A percentile compares a stretch with the other conserved stretches of the same genome.
Evolutionary conservation across 1,140 invertebrate species (phyloP).

Genomic region (Samia ricini): DNA sequence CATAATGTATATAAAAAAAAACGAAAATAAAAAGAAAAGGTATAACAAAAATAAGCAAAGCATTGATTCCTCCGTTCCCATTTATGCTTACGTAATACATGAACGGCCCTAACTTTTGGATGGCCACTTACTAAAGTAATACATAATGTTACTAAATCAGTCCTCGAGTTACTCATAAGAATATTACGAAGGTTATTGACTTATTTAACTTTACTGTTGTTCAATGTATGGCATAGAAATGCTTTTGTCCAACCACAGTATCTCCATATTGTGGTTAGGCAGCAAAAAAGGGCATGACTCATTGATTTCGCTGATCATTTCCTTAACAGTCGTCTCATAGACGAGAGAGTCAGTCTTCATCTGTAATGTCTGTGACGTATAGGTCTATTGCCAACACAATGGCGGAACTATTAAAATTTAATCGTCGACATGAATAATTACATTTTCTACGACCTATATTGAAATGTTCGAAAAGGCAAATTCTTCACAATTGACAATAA

Average conservation of each 20-base stretch:
- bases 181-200: background rate
- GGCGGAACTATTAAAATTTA: conserved; percentile 10
- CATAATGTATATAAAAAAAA: too few relatives aligned
- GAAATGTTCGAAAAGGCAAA: background rate
- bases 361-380: conserved; percentile 2
- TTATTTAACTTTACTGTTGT: background rate
- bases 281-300: conserved; percentile 13
- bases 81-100: too few relatives aligned
- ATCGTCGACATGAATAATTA: background rate
- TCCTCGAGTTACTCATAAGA: background rate
- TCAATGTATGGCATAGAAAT: background rate
- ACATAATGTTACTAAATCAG: background rate
- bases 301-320: conserved; percentile 14
- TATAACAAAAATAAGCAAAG: too few relatives aligned
- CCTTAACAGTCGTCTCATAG: conserved; percentile 1
- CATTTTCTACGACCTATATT: background rate
- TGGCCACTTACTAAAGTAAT: background rate
- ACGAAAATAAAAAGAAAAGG: too few relatives aligned
- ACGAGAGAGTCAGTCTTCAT: conserved; percentile 4
- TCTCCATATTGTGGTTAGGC: background rate
- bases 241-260: conserved; percentile 1
- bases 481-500: background rate
- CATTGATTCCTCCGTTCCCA: too few relatives aligned
- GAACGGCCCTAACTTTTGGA: background rate
- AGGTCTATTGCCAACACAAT: conserved; percentile 8